Base-by-base conservation (phyloP, 2,113 vertebrate species). In the Zosterops japonicus region DNA sequence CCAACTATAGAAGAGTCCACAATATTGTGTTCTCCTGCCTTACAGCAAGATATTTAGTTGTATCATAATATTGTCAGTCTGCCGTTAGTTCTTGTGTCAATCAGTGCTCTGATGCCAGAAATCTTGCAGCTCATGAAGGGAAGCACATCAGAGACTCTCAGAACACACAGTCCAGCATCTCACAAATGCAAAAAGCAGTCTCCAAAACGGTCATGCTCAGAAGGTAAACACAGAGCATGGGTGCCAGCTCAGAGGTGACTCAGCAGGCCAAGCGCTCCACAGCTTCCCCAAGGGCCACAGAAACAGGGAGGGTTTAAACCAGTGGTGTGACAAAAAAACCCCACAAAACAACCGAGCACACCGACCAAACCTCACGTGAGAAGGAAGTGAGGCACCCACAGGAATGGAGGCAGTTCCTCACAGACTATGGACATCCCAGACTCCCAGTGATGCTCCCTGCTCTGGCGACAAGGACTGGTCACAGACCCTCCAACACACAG, bases 221-320 rank as follows among this genome's bases (percentile, higher is more conserved):
- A 17, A 33, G 44, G n/a, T 7, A 21, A 42, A 20, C 0, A 3
- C 21, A 25, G 33, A 33, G 27, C 28, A 16, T 0, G 7, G 35
- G 9, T 3, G 15, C 46, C 11, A 47, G 50, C 23, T 3, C 24
- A 11, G 33, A 39, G 12, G 23, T 11, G 24, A 49, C 35, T 55
- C 61, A n/a, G 56, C 36, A 28, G 42, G 24, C 28, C 36, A 41
- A 35, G 47, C 12, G 3, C 46, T 85, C 67, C 3, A 7, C 12
- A 6, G 44, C 12, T 28, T 61, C 68, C 68, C 49, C 41, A 75
- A 21, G 25, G 47, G 28, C n/a, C 2, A 2, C 14, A 14, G 36
- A 65, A 61, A n/a, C 42, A 24, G 11, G 20, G 3, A 63, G 9
- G 4, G 3, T 16, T 29, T 14, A 33, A 57, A 71, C 5, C 71